Conservation (phyloP, 2,113 vertebrate species). For the Paramormyrops kingsleyae region DNA sequence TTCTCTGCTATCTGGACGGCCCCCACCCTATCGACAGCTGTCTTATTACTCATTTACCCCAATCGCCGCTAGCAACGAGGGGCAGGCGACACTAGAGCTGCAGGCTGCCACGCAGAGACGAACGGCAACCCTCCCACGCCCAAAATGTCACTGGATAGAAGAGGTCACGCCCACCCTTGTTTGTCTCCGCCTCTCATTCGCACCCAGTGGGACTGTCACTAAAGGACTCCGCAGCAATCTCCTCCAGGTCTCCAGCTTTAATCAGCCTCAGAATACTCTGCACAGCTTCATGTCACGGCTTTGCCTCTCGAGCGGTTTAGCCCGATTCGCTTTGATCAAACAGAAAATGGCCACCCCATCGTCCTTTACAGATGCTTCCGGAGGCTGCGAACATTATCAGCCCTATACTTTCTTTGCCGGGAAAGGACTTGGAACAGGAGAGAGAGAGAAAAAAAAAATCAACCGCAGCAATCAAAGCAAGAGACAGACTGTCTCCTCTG, state of each 20-base stretch:
- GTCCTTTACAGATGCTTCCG: neutral
- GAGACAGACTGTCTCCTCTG: conserved; percentile 20
- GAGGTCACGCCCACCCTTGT: neutral
- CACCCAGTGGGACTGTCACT: neutral
- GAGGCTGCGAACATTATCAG: neutral
- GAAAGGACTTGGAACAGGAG: neutral
- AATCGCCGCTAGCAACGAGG: neutral
- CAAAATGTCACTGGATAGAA: neutral
- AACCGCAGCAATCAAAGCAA: neutral
- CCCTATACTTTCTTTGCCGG: neutral
- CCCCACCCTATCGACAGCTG: neutral
- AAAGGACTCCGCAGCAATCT: neutral
- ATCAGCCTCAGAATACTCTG: neutral
- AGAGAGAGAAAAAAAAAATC: neutral
- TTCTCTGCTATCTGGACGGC: neutral
- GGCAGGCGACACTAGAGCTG: neutral
- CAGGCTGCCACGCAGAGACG: neutral
- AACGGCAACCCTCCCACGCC: neutral
- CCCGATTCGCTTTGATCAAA: neutral
- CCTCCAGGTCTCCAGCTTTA: neutral
- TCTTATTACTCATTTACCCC: conserved; percentile 6
- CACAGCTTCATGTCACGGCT: neutral
- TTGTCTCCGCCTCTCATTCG: neutral
- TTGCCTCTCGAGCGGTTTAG: neutral
- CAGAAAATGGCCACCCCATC: neutral